Base-by-base conservation (phyloP, 2,888 invertebrate genomes). In the Diarsia rubi region DNA sequence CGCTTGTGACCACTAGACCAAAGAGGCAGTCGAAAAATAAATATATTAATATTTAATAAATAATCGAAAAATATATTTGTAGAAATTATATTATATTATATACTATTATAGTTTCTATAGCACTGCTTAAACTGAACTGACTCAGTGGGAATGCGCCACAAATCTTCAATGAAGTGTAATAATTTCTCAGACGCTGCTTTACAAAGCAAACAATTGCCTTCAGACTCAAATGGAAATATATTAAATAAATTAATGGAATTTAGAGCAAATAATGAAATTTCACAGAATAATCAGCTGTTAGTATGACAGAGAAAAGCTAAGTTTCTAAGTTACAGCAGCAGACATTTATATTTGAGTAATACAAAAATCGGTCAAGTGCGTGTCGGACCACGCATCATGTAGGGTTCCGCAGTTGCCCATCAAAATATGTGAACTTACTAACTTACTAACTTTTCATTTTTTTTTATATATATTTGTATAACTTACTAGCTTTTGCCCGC, bases 131-230 rank as follows among this genome's bases (percentile, higher is more conserved):
- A 60, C n/a, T 45, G 8, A 57, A 14, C 12, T n/a, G n/a, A 31
- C 3, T 44, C 54, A 3, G 31, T 65, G 16, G 2, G 45, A 45
- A 79, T 44, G 24, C 62, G 19, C 24, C 21, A 31, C 19, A 45
- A 67, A 69, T 76, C 52, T 64, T 79, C 70, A 59, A 37, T 68
- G 52, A 77, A 70, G 82, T 64, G 67, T 76, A 82, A 77, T 82
- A 44, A 77, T 47, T 42, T 79, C 45, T 47, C 2, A 63, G 19
- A 63, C 62, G 82, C 11, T 75, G 57, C 49, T 19, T 67, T 67
- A 67, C 69, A 59, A 75, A 70, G 64, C 63, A 47, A 79, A 59
- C 69, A 70, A 67, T 76, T 67, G 67, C 5, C 54, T 76, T 75
- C 14, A 24, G 49, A 42, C 16, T 67, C 60, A 47, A 47, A 52